These are phyloP conservation scores for Orchestes rusci DNA, from an alignment of 2,888 invertebrate species.

Conservation along the genomic window DNA sequence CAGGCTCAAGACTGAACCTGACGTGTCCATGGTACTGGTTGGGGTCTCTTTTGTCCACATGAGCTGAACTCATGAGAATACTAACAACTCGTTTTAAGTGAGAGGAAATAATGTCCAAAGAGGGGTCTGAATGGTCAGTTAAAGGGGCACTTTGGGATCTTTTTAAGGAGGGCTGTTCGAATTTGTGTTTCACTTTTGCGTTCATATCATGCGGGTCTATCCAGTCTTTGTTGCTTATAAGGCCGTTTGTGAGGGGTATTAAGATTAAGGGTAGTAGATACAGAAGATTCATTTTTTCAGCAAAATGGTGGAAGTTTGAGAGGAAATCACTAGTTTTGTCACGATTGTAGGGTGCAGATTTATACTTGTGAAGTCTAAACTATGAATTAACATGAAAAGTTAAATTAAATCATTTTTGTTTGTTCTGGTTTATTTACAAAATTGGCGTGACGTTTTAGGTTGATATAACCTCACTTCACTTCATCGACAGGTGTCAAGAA, in stretches of 20 bases:
- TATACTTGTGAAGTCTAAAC: no score
- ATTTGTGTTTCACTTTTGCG: constrained; percentile 19
- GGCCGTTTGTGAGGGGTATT: background rate
- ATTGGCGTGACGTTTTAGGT: no score
- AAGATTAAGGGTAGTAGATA: background rate
- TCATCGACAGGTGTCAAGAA: no score
- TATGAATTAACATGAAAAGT: no score
- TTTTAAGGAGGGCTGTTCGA: constrained; percentile 5
- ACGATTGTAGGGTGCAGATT: no score
- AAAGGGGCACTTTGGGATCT: constrained; percentile 1
- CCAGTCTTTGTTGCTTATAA: constrained; percentile 12
- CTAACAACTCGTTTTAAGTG: constrained; percentile 26
- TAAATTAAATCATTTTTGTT: no score
- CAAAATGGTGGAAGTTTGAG: no score
- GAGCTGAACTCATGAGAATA: constrained; percentile 25
- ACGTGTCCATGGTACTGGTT: constrained; percentile 21
- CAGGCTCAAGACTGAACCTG: constrained; percentile 19
- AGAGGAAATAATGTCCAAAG: constrained; percentile 16
- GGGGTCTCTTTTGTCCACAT: constrained; percentile 19
- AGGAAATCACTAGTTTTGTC: no score
- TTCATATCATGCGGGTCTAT: constrained; percentile 31
- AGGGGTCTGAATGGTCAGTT: constrained; percentile 8
- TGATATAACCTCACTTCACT: no score
- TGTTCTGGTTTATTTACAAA: no score
- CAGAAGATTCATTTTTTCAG: background rate